Evolutionary conservation across 2,888 invertebrate genomes (phyloP).

Genomic region (Aporophyla nigra): DNA sequence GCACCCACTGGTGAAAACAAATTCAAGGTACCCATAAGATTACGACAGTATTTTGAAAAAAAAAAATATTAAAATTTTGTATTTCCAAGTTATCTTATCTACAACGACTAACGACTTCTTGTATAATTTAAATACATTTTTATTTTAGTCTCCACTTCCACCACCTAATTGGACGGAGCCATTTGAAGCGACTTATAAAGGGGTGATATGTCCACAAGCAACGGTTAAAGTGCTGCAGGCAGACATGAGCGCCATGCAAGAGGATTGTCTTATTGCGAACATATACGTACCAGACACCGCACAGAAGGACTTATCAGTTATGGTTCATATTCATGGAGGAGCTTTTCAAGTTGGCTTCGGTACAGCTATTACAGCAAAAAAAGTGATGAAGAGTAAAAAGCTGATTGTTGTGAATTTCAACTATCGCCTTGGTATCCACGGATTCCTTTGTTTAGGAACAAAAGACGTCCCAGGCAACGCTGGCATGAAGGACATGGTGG

Average conservation of each 20-base stretch:
- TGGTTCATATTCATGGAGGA: conserved; percentile 75
- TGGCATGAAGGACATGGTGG: conserved; percentile 76
- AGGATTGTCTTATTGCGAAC: conserved; percentile 81
- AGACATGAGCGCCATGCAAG: conserved; percentile 60
- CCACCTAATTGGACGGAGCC: conserved; percentile 65
- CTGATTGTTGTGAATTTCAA: conserved; percentile 72
- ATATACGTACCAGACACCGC: conserved; percentile 79
- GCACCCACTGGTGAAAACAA: no score
- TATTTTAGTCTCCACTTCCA: conserved; percentile 53
- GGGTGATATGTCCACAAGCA: conserved; percentile 72
- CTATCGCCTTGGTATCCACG: conserved; percentile 70
- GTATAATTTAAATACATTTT: not conserved
- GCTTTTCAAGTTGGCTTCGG: conserved; percentile 67
- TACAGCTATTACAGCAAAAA: conserved; percentile 14
- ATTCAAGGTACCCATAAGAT: no score
- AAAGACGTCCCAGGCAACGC: conserved; percentile 73
- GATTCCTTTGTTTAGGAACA: conserved; percentile 71
- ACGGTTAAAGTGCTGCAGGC: not conserved
- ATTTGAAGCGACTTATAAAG: conserved; percentile 70
- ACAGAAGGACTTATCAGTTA: conserved; percentile 68
- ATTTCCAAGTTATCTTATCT: no score
- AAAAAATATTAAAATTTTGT: no score
- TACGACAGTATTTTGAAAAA: no score
- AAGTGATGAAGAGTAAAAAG: conserved; percentile 59
- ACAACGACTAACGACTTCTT: no score